Evolutionary conservation across 2,797 vertebrate species (phyloP).

Genomic region (Siniperca scherzeri): DNA sequence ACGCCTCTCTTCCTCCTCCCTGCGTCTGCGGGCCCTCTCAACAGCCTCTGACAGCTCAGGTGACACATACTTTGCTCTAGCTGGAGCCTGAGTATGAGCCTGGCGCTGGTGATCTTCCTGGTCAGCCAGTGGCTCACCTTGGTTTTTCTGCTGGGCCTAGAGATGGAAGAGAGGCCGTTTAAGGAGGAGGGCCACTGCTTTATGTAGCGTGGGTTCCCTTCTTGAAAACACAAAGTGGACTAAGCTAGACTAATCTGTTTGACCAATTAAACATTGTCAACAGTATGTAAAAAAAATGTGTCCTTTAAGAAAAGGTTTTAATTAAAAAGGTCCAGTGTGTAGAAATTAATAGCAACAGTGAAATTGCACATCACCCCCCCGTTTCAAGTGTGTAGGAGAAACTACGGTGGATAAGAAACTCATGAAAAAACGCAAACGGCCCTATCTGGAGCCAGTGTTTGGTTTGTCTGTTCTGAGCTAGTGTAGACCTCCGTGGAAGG

Average conservation of each 20-base stretch:
- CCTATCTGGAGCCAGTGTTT: too few species aligned
- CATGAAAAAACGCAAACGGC: too few species aligned
- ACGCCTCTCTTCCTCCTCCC: slow-evolving; percentile 95
- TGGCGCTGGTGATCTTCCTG: slow-evolving; percentile 88
- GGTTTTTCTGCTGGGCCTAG: slow-evolving; percentile 85
- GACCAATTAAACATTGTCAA: too few species aligned
- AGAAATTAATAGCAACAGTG: too few species aligned
- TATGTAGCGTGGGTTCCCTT: not conserved
- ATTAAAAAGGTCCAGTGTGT: not conserved
- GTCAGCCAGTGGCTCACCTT: slow-evolving; percentile 88
- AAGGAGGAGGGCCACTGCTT: not conserved
- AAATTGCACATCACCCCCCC: not conserved
- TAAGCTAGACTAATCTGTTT: not conserved
- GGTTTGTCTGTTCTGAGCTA: too few species aligned
- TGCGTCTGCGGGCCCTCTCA: slow-evolving; percentile 92
- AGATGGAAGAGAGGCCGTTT: slow-evolving; percentile 18
- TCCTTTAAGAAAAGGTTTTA: not conserved
- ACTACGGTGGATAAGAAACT: too few species aligned
- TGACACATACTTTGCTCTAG: slow-evolving; percentile 92
- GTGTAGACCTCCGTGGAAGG: too few species aligned
- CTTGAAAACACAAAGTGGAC: not conserved
- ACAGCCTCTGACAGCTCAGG: slow-evolving; percentile 96
- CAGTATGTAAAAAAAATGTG: not conserved
- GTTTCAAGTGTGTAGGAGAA: too few species aligned
- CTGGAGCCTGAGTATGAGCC: slow-evolving; percentile 80